Base-by-base conservation (phyloP, 1,140 invertebrate species). In the Lepidurus couesii region DNA sequence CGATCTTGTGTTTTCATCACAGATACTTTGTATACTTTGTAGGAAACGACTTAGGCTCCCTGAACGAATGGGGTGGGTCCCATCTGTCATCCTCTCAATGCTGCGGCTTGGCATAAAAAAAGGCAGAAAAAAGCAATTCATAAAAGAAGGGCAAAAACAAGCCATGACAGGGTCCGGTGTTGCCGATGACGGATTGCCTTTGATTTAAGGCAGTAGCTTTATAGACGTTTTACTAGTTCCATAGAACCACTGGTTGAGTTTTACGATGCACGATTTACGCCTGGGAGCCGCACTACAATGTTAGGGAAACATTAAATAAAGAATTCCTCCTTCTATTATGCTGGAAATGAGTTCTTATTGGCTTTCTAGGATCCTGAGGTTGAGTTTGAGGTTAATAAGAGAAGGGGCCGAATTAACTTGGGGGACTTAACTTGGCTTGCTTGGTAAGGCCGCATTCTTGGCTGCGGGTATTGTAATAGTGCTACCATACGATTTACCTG, bases 131-230 rank as follows among this genome's bases (percentile, higher is more conserved):
- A 65, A 65, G 53, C 53, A 21, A 65, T 65, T 65, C 53, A 65
- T 65, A 65, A 65, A 34, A 65, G 53, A 65, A 65, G 53, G 53
- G 53, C 53, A 65, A 65, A 65, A 65, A 65, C 53, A 65, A 65
- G 53, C 53, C 53, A 21, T 65, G 53, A 65, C 53, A 21, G 53
- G 53, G 53, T 65, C 53, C 53, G 53, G 53, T 65, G 53, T 65
- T 65, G 16, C 53, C n/a, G 53, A 65, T 65, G 53, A 65, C 21
- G 53, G 53, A 65, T 65, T 65, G 53, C 53, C 16, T 65, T n/a
- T 21, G 53, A 65, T 65, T 65, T 65, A 65, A 65, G 16, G 13
- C 53, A 65, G 53, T n/a, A 65, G 16, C 21, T 21, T n/a, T 13
- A 21, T 65, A 21, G 16, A n/a, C 53, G 16, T 65, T 13, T 65